Base-by-base conservation (phyloP, 1,140 invertebrate species). In the Drosophila lacteicornis region DNA sequence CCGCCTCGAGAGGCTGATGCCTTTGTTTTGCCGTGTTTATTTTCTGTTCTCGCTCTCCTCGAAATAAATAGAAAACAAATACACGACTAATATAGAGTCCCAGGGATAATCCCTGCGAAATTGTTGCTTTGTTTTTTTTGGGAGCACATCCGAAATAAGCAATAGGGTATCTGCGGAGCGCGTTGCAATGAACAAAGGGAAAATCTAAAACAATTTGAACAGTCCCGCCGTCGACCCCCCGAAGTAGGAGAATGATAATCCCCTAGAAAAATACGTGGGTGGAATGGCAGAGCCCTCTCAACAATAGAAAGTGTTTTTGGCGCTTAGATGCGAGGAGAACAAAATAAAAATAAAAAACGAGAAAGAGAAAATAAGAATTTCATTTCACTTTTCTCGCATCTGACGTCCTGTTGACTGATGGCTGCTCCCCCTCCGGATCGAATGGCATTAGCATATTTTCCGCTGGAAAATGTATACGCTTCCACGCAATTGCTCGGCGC, bases 241-340 rank as follows among this genome's bases (percentile, higher is more conserved):
- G 47, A 30, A 56, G 47, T 68, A 33, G 50, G 56, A 57, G 73
- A 79, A 81, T 63, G 71, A 81, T 90, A 84, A 79, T 79, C 69
- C 68, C 55, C 62, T 88, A 38, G 66, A 86, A 84, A 78, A 63
- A 81, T 60, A 61, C 58, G 68, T 42, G 53, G 40, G 27, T 49
- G 65, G 38, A 33, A 11, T 40, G 46, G 46, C 25, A 50, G 33
- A 33, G 36, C 60, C 40, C 60, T 61, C 63, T 53, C 33, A 55
- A 88, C 73, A 80, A 88, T 83, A 53, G 80, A 88, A 88, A 87
- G 67, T 77, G 63, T 87, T 83, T 87, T 80, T 80, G 73, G 70
- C 70, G 81, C 67, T 65, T 51, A 61, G 38, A 77, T 71, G 63
- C 49, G 63, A n/a, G 33, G 19, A 55, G 17, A 53, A 12, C 25